phyloP scores from a whole-genome alignment of 2,888 invertebrate species.

The Conchocele bisecta region DNA sequence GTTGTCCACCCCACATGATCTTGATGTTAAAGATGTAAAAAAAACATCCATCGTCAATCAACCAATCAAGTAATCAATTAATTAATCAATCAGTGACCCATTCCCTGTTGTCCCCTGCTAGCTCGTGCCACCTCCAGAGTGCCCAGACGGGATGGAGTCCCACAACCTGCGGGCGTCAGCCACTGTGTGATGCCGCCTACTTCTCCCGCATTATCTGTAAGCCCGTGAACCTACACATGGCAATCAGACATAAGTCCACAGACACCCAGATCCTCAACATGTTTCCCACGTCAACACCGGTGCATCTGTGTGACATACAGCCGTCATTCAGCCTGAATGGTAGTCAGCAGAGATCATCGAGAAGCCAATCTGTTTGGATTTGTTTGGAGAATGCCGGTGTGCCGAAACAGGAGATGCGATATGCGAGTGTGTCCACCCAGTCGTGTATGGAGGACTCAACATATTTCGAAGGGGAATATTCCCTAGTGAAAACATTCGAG shows the following conservation, averaged over 20 bases:
- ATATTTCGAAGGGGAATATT: conserved; percentile 10
- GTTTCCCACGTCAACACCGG: conserved; percentile 11
- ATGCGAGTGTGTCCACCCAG: conserved; percentile 12
- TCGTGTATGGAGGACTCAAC: conserved; percentile 4
- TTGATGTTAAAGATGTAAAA: no score
- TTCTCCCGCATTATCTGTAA: conserved; percentile 37
- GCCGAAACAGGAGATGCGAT: no score
- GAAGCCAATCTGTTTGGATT: no score
- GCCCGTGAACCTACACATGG: conserved; percentile 38
- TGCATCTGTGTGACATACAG: conserved; percentile 9
- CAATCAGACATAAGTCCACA: conserved; percentile 16
- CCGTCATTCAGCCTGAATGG: no score
- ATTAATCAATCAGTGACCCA: no score
- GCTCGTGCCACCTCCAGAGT: conserved; percentile 33
- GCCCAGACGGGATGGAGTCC: conserved; percentile 22
- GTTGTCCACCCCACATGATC: no score
- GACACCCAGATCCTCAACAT: conserved; percentile 16
- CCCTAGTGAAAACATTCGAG: not conserved
- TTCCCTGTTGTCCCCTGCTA: no score
- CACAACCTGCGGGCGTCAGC: not conserved
- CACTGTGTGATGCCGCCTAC: conserved; percentile 38
- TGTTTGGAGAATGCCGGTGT: no score
- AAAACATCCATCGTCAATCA: no score
- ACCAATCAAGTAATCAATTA: no score
- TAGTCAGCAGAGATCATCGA: no score